Evolutionary conservation across 1,140 invertebrate genomes (phyloP), one percentile per base, ranked within the genome.

Genomic region (Ptiloglossa arizonensis): DNA sequence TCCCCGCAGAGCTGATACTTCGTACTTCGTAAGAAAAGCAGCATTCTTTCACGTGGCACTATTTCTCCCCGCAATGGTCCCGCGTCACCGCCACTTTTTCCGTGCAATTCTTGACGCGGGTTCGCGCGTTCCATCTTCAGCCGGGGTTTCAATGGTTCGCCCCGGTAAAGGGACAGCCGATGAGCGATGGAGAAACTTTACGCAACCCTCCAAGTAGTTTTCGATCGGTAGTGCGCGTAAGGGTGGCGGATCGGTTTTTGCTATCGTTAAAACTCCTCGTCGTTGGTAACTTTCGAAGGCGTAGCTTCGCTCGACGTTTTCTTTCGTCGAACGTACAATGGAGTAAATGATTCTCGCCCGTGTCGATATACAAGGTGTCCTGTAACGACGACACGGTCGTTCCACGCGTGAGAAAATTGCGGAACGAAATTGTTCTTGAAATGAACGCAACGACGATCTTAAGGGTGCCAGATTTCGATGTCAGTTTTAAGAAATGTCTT

Each of bases 161-260:
- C 46, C n/a, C 13, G 17, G 82, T 41, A 72, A 72, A 62, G 44
- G 56, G n/a, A 80, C 50, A 54, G 64, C 44, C 66, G 73, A 85
- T 74, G 79, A 85, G 67, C 79, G 82, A 81, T 84, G 78, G 54
- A 71, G 62, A 81, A 85, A 85, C 82, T 81, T 85, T 24, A 46
- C 73, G 29, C 32, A 46, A 63, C 60, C 38, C 50, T 59, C 78
- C 69, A 82, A 87, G 85, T 86, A 80, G 67, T 84, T 87, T 87
- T 63, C 81, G 80, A 85, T 85, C 78, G 68, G 78, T 38, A 59
- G 48, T 59, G 44, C 24, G 66, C 50, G 48, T 62, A 69, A 68
- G 68, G 59, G 6, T 0, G 50, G 29, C 19, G 11, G 24, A 29
- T 17, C 41, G 29, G 50, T 46, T 60, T 76, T 76, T 76, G 41